Evolutionary conservation across 2,888 invertebrate species (phyloP).

Genomic region (Dynastes grantii): DNA sequence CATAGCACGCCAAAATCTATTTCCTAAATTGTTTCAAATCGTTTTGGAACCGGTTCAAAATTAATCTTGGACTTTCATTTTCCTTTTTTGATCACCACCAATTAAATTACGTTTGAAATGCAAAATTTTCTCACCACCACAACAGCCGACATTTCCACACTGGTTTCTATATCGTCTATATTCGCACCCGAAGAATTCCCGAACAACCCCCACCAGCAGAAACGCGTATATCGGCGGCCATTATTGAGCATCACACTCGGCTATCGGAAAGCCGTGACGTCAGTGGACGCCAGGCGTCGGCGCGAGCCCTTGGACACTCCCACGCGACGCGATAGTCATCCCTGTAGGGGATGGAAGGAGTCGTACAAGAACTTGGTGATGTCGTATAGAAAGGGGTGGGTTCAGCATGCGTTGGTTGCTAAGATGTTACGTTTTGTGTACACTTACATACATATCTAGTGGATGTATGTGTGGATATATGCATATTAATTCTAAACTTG

Average conservation of each 20-base stretch:
- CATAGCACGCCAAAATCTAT: too few relatives aligned
- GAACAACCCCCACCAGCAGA: background rate
- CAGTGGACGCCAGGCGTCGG: slow-evolving; percentile 69
- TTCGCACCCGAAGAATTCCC: slow-evolving; percentile 13
- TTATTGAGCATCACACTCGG: slow-evolving; percentile 72
- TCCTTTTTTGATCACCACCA: background rate
- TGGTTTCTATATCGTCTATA: background rate
- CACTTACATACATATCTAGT: too few relatives aligned
- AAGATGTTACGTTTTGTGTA: slow-evolving; percentile 13
- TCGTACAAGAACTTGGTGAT: background rate
- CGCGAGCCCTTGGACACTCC: slow-evolving; percentile 66
- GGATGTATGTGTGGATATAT: too few relatives aligned
- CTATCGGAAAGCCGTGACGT: slow-evolving; percentile 69
- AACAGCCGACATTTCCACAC: background rate
- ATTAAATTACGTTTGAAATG: background rate
- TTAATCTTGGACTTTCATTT: background rate
- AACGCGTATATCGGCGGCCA: slow-evolving; percentile 66
- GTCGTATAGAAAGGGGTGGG: background rate
- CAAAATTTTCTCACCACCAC: background rate
- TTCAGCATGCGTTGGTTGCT: background rate
- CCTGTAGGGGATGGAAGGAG: background rate
- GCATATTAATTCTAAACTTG: too few relatives aligned
- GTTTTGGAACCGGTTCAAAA: background rate
- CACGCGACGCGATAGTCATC: slow-evolving; percentile 46
- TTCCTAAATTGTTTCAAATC: background rate